Evolutionary conservation across 2,797 vertebrate species (phyloP), one percentile per base, ranked within the genome.

Genomic region (Cheirogaleus major): DNA sequence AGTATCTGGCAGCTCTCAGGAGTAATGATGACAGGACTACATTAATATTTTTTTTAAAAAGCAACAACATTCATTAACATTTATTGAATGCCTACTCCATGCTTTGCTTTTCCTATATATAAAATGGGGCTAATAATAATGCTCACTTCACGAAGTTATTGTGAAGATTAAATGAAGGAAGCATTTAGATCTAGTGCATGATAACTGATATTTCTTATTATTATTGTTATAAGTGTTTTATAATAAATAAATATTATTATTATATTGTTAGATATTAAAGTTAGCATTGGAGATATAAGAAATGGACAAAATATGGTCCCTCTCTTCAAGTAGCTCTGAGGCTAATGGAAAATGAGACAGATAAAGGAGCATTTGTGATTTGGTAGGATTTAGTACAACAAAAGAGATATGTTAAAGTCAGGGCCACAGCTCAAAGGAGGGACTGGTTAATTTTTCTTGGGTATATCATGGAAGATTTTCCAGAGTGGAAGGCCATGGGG

Each of bases 141-240:
- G 43, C 2, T 12, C 3, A 84, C 4, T 78, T 81, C 30, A 65
- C 30, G 52, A 88, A 67, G 30, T 61, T 89, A 59, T 93, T 41
- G 25, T 86, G 48, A 91, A 41, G 81, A 81, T 93, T 92, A 93
- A 93, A 63, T 78, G 75, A 82, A 52, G 35, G 35, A 82, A 72
- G 22, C 22, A 82, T 38, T 76, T 82, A 70, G 67, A 86, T 89
- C 41, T 80, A 41, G 32, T 59, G 12, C 83, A 14, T 25, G 81
- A 61, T 79, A 82, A 25, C 38, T 86, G 27, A 76, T 61, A 52
- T 65, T 93, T 86, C 61, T 78, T 55, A 41, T 43, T 72, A 27
- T 73, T 72, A 72, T 95, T 78, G 65, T 75, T 55, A 69, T 79
- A 57, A 57, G 22, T 78, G 32, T 59, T 76, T 57, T 23, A 23